phyloP scores from a whole-genome alignment of 2,888 invertebrate genomes.

The Temnothorax unifasciatus region DNA sequence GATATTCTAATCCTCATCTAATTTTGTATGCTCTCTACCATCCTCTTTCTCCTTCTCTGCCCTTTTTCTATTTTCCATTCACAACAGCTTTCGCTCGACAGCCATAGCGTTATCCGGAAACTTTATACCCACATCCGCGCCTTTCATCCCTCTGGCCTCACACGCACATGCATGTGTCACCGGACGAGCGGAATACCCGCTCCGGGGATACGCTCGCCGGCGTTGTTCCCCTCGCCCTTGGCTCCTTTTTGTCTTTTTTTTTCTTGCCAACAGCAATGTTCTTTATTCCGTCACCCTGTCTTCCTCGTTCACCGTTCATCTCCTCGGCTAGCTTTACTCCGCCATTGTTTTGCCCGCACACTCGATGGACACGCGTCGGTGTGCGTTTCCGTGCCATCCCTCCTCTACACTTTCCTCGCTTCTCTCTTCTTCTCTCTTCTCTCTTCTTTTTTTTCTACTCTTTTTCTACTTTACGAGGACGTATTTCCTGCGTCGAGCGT shows the following conservation, averaged over 20 bases:
- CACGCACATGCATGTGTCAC: slow-evolving; percentile 19
- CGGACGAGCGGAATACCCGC: slow-evolving; percentile 68
- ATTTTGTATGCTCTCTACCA: background rate
- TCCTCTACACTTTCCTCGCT: slow-evolving; percentile 6
- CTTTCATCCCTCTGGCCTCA: slow-evolving; percentile 62
- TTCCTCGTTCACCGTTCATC: slow-evolving; percentile 48
- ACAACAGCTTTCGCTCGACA: slow-evolving; percentile 3
- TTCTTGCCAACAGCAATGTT: slow-evolving; percentile 7
- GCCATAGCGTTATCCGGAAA: slow-evolving; percentile 52
- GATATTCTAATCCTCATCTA: background rate
- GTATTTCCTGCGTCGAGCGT: slow-evolving; percentile 73
- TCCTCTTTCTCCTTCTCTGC: background rate
- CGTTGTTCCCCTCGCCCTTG: slow-evolving; percentile 65
- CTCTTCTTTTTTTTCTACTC: slow-evolving; percentile 52
- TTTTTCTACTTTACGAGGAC: slow-evolving; percentile 75
- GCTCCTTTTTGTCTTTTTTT: slow-evolving; percentile 19
- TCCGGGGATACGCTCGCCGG: slow-evolving; percentile 66
- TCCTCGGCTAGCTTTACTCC: slow-evolving; percentile 26
- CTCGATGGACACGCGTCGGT: slow-evolving; percentile 29
- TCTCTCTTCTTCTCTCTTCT: slow-evolving; percentile 27
- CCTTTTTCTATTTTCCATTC: background rate
- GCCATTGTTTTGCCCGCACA: slow-evolving; percentile 51
- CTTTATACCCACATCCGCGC: slow-evolving; percentile 58
- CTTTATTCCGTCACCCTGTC: slow-evolving; percentile 30
- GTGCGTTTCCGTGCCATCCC: slow-evolving; percentile 18